Evolutionary conservation across 1,140 invertebrate genomes (phyloP), one percentile per base, ranked within the genome.

Genomic region (Drosophila novamexicana): DNA sequence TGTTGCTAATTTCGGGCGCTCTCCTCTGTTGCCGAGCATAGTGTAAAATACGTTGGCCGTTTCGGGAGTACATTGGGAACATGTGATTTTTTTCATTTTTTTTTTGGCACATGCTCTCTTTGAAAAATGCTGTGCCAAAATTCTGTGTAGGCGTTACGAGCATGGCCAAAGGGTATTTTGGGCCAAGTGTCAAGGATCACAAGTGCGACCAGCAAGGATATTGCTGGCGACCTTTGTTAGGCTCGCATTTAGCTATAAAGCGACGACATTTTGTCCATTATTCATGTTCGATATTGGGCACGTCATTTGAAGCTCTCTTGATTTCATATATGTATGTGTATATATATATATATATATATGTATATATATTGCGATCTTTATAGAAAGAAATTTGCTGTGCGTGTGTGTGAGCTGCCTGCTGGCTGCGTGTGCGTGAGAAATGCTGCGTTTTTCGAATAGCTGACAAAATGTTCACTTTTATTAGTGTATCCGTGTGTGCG

Each of bases 401-500:
- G 22, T 22, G 22, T 22, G 22, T 22, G 22, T 22, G 22, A 22
- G 22, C 22, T 22, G 22, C 22, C 22, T 22, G 40, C 22, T 50
- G n/a, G 16, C 44, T 59, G 32, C 2, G 69, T 76, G 50, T 84
- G 50, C 42, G 78, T 76, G 79, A 81, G 75, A 86, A 86, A 81
- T 86, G 75, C 66, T 85, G 78, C 70, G 70, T 56, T 67, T 65
- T 66, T 61, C 62, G 71, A 80, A 84, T 80, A 72, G 54, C 37
- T 57, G 12, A 54, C 49, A 59, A 39, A 67, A 61, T 44, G 61
- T 36, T 56, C 59, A 52, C 34, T 39, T 63, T 64, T 54, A 53
- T 71, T 49, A 79, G 49, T 36, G 75, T 77, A 77, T 54, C 61
- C 18, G 14, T 61, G 42, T 64, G 58, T 70, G 59, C 22, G 45